Percentiles rank a stretch among this genome's conserved stretches.
Evolutionary conservation across 2,113 vertebrate species (phyloP).

Genomic region (Ploceus nigricollis): DNA sequence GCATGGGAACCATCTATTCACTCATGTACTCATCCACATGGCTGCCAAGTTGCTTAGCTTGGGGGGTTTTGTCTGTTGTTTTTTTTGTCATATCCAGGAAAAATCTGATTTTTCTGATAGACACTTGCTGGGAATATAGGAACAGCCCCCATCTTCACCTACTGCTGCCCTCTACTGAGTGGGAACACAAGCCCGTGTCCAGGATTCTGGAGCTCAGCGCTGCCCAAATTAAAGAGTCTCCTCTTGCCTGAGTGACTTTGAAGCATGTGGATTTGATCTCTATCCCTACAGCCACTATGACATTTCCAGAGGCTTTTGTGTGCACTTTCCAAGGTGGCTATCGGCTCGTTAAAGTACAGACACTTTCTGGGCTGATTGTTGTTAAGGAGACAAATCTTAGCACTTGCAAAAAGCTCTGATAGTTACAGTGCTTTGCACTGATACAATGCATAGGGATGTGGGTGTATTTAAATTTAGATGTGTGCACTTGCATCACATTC

Average conservation of each 20-base stretch:
- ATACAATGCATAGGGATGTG: slow-evolving; percentile 1
- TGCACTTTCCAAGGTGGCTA: slow-evolving; percentile 18
- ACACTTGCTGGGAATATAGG: not conserved
- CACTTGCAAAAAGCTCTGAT: not conserved
- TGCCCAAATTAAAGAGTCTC: not conserved
- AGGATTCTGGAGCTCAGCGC: not conserved
- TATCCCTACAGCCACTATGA: not conserved
- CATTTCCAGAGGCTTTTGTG: slow-evolving; percentile 32
- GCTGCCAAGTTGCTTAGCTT: slow-evolving; percentile 5
- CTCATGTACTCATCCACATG: not conserved
- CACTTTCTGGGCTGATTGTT: slow-evolving; percentile 32
- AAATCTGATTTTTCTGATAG: slow-evolving; percentile 35
- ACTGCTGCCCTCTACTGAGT: slow-evolving; percentile 53
- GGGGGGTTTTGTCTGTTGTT: not conserved
- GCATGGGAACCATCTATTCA: slow-evolving; percentile 32
- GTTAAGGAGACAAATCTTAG: slow-evolving; percentile 43
- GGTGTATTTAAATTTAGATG: slow-evolving; percentile 37
- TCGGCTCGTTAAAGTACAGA: slow-evolving; percentile 13
- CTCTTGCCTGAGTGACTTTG: not conserved
- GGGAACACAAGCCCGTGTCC: not conserved
- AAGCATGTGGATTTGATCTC: slow-evolving; percentile 12
- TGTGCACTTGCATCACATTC: not conserved
- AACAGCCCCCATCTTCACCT: not conserved
- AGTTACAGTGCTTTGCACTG: not conserved
- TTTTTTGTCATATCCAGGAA: slow-evolving; percentile 37